A percentile compares a stretch with the other conserved stretches of the same genome.
Conservation (phyloP, 2,888 invertebrate genomes). For the Lacanobia oleracea region DNA sequence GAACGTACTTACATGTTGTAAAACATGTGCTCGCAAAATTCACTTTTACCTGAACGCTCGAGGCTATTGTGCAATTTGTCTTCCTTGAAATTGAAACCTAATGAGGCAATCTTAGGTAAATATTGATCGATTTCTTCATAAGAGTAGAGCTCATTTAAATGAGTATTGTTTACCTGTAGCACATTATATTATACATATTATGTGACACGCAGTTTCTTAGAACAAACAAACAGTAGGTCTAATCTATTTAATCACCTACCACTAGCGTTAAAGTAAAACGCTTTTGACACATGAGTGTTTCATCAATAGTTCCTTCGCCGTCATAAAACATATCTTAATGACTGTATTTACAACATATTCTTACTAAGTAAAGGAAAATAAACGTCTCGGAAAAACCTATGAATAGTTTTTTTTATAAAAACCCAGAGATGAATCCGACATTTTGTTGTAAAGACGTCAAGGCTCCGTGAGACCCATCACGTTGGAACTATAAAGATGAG, state of each 20-base stretch:
- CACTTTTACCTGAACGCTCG: conserved; percentile 55
- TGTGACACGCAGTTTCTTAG: background rate
- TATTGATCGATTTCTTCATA: conserved; percentile 38
- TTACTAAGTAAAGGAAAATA: conserved; percentile 19
- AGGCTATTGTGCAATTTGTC: conserved; percentile 54
- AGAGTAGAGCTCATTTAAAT: conserved; percentile 4
- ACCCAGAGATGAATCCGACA: conserved; percentile 12
- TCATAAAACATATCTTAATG: conserved; percentile 17
- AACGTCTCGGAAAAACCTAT: conserved; percentile 41
- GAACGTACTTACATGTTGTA: conserved; percentile 44
- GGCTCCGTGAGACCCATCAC: conserved; percentile 47
- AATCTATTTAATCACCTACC: background rate
- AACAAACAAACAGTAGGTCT: background rate
- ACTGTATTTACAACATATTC: conserved; percentile 5
- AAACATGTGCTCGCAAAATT: conserved; percentile 53
- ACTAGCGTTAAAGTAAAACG: conserved; percentile 7
- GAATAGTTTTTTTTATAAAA: conserved; percentile 39
- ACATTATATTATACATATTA: too few species aligned
- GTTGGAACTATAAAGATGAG: conserved; percentile 59
- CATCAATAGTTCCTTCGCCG: background rate
- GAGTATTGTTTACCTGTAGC: background rate
- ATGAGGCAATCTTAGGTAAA: conserved; percentile 56
- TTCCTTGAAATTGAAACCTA: conserved; percentile 61
- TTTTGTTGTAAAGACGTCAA: conserved; percentile 27
- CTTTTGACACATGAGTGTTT: conserved; percentile 1